Percentiles rank a stretch among this genome's conserved stretches.
phyloP scores from a whole-genome alignment of 2,113 vertebrate genomes.

The Pseudorhombus dupliciocellatus region DNA sequence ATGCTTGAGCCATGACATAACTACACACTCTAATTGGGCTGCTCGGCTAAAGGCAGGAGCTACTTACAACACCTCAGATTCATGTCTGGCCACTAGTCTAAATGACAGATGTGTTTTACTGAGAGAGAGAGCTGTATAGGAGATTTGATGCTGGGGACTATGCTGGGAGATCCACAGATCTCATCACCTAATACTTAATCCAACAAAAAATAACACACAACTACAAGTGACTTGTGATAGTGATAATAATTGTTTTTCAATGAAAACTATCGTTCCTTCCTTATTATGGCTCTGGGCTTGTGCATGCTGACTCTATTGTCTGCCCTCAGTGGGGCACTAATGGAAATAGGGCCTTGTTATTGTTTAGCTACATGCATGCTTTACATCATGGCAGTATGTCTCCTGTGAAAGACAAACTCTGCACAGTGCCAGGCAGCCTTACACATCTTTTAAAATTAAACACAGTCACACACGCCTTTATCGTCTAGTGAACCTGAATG shows the following conservation, averaged over 20 bases:
- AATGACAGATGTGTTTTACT: slow-evolving; percentile 26
- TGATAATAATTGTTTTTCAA: no score
- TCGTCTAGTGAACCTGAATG: neutral
- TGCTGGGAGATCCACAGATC: slow-evolving; percentile 10
- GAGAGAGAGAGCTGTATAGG: neutral
- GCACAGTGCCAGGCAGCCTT: no score
- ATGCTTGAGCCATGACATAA: slow-evolving; percentile 66
- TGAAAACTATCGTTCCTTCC: no score
- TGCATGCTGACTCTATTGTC: neutral
- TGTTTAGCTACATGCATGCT: no score
- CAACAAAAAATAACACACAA: no score
- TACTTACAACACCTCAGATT: slow-evolving; percentile 51
- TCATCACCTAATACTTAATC: neutral
- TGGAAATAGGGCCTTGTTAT: no score
- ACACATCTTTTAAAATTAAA: no score
- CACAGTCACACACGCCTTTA: neutral
- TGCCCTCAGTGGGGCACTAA: no score
- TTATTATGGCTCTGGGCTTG: neutral
- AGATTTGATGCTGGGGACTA: slow-evolving; percentile 14
- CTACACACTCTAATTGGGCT: slow-evolving; percentile 63
- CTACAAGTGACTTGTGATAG: no score
- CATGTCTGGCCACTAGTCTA: slow-evolving; percentile 40
- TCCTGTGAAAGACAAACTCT: no score
- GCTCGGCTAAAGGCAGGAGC: slow-evolving; percentile 48
- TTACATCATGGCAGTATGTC: no score